Conservation (phyloP, 35 echinoderm and acorn worm species). For the Anneissia japonica region DNA sequence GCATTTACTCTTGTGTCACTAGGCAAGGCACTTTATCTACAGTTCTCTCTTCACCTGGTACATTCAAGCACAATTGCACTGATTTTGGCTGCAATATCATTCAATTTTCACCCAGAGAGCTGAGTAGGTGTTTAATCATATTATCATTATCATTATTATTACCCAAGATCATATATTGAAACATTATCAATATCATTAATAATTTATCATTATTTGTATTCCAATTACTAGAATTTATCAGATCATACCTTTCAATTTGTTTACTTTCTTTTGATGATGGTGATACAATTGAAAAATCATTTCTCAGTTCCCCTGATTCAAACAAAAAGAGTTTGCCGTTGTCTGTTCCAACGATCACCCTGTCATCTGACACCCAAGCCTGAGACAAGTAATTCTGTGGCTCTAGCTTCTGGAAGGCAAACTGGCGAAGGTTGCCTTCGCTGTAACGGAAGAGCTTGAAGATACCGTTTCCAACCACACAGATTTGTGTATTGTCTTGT, state of each 20-base stretch:
- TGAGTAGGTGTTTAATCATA: no score
- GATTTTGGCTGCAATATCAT: no score
- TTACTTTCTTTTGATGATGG: slow-evolving; percentile 40
- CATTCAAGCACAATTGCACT: no score
- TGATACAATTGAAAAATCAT: slow-evolving; percentile 55
- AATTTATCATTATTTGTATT: no score
- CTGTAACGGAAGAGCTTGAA: slow-evolving; percentile 99
- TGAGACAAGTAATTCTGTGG: slow-evolving; percentile 96
- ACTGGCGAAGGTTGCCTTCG: slow-evolving; percentile 96
- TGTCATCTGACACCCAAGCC: slow-evolving; percentile 96
- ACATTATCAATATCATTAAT: no score
- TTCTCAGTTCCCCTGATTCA: slow-evolving; percentile 89
- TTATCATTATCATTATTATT: no score
- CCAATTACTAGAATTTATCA: no score
- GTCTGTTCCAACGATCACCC: slow-evolving; percentile 91
- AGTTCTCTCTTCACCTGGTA: no score
- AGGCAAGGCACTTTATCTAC: no score
- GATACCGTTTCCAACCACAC: slow-evolving; percentile 92
- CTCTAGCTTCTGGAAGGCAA: slow-evolving; percentile 98
- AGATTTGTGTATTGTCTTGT: slow-evolving; percentile 98
- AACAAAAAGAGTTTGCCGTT: slow-evolving; percentile 83
- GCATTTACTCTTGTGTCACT: no score
- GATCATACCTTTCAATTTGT: slow-evolving; percentile 54
- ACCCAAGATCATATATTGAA: no score
- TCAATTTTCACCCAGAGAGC: no score